Percentiles rank a stretch among this genome's conserved stretches.
Conservation (phyloP, 2,888 invertebrate genomes). For the Pristionchus exspectatus region DNA sequence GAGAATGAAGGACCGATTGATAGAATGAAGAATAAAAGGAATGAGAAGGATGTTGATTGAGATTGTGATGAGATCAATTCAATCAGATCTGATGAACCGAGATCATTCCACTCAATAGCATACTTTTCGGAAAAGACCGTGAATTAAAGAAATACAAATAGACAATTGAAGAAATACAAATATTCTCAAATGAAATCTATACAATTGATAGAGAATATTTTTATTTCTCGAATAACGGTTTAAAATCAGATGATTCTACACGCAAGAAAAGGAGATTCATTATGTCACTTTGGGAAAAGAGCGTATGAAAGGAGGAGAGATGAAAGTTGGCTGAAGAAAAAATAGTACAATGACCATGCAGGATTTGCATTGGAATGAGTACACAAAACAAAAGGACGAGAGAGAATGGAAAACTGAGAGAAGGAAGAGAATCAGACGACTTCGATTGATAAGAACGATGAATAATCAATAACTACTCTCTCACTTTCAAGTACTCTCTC, state of each 20-base stretch:
- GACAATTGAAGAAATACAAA: no score
- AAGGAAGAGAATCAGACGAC: conserved; percentile 17
- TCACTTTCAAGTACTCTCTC: not conserved
- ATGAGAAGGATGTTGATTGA: not conserved
- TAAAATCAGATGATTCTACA: not conserved
- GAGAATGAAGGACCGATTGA: conserved; percentile 12
- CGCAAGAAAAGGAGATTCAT: not conserved
- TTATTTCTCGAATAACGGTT: not conserved
- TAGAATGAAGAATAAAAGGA: not conserved
- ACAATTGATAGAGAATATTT: not conserved
- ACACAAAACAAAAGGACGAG: conserved; percentile 10
- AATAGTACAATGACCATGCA: not conserved
- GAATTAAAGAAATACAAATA: no score
- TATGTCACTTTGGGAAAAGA: not conserved
- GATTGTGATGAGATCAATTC: not conserved
- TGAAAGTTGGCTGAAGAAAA: not conserved
- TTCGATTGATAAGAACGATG: not conserved
- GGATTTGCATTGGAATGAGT: not conserved
- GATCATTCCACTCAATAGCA: no score
- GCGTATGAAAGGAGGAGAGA: not conserved
- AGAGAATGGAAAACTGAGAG: not conserved
- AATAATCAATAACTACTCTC: conserved; percentile 24
- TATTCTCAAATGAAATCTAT: no score
- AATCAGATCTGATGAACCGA: not conserved
- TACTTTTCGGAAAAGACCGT: no score